phyloP scores from a whole-genome alignment of 1,140 invertebrate species.

The Drosophila subobscura region DNA sequence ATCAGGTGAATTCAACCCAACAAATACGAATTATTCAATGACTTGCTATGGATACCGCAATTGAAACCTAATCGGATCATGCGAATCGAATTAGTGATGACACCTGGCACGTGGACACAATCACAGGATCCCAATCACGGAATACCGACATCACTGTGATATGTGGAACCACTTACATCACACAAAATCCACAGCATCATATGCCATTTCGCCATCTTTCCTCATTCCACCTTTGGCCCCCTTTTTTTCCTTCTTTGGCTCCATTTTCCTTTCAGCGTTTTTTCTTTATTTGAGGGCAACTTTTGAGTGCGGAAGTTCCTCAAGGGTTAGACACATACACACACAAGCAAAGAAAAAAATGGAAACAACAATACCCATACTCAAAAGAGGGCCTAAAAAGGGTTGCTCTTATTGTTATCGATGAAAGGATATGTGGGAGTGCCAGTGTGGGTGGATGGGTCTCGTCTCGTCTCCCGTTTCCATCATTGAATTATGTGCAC shows the following conservation, averaged over 20 bases:
- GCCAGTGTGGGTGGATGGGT: conserved; percentile 21
- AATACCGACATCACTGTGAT: conserved; percentile 36
- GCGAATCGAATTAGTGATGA: conserved; percentile 25
- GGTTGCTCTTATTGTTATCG: conserved; percentile 76
- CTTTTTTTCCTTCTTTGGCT: conserved; percentile 1
- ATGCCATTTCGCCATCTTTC: conserved; percentile 51
- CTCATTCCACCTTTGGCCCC: too few relatives aligned
- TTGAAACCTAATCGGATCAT: conserved; percentile 15
- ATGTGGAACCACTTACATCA: conserved; percentile 31
- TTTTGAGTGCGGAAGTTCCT: conserved; percentile 77
- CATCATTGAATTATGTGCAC: conserved; percentile 70
- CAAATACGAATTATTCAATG: too few relatives aligned
- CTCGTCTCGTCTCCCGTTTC: conserved; percentile 9
- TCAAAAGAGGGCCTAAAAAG: conserved; percentile 62
- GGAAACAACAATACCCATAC: conserved; percentile 27
- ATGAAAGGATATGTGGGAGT: conserved; percentile 33
- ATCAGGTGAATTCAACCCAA: too few relatives aligned
- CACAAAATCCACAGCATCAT: conserved; percentile 45
- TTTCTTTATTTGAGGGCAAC: conserved; percentile 61
- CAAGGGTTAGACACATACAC: conserved; percentile 55
- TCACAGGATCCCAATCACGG: conserved; percentile 18
- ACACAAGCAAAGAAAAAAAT: conserved; percentile 1
- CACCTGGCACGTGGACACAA: conserved; percentile 2
- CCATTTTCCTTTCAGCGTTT: conserved; percentile 24
- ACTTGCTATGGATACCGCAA: too few relatives aligned